phyloP scores from a whole-genome alignment of 2,113 vertebrate species.

The Hyaena hyaena region DNA sequence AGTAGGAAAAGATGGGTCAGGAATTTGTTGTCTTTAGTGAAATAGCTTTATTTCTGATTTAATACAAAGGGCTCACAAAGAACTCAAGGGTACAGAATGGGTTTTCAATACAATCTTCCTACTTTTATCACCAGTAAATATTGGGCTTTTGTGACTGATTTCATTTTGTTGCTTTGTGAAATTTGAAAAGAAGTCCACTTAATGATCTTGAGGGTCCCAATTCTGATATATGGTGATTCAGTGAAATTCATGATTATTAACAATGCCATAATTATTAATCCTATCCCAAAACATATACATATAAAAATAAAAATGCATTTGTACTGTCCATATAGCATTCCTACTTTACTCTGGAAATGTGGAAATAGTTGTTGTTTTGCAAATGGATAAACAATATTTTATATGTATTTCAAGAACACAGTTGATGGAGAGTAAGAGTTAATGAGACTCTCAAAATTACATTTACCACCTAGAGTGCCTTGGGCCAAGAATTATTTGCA shows the following conservation, averaged over 20 bases:
- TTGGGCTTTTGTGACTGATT: background rate
- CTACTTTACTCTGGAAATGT: background rate
- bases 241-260: background rate
- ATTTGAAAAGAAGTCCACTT: background rate
- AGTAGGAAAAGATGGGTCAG: background rate
- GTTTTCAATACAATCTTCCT: background rate
- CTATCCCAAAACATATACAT: background rate
- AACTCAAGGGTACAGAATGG: background rate
- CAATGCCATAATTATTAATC: background rate
- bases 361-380: background rate
- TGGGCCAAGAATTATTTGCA: background rate
- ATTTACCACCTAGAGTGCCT: background rate
- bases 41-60: slow-evolving; percentile 23
- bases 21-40: background rate
- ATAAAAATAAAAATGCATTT: background rate
- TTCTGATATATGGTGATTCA: background rate
- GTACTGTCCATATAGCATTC: background rate
- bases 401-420: background rate
- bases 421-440: background rate
- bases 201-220: background rate
- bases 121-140: background rate
- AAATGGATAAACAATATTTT: background rate
- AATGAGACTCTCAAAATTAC: background rate
- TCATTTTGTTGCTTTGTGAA: background rate
- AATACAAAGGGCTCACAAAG: background rate